Evolutionary conservation across 2,888 invertebrate genomes (phyloP), one percentile per base, ranked within the genome.

Genomic region (Lathronympha strigana): DNA sequence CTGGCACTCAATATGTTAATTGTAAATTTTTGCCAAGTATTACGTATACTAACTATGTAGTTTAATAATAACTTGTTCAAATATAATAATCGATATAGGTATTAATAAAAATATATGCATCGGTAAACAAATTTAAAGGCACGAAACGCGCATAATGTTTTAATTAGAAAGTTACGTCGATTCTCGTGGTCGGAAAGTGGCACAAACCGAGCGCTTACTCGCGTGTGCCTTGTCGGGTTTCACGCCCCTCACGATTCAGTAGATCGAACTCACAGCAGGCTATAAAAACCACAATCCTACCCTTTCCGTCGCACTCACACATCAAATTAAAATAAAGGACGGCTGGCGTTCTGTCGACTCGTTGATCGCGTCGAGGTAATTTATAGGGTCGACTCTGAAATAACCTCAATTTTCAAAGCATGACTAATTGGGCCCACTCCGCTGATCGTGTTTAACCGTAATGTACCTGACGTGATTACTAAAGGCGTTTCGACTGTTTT

Each of bases 161-260:
- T 89, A 89, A 90, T 90, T 87, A 84, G 87, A 86, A 87, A 83
- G 84, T 86, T 88, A 77, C 81, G 80, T 81, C 83, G 79, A 83
- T 83, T 82, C 82, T 82, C 78, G 76, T 81, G 75, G 73, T 73
- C 67, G 70, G 74, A 77, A 81, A 82, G 78, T 82, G 79, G 77
- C 78, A 77, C 76, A 72, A 78, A 83, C 78, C 72, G 83, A 88
- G 78, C 78, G 81, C 72, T 83, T 84, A 79, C 77, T 89, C 79
- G 87, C 89, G 87, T 88, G 90, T 49, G 54, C 38, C 72, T 68
- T 63, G 69, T 74, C 74, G 63, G 51, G 70, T 76, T 83, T 83
- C 79, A 84, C 86, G 83, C 81, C 81, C 66, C 66, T 61, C 66
- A 47, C 66, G 66, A 60, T 53, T 61, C 63, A 60, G 23, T 36